A percentile compares a stretch with the other conserved stretches of the same genome.
phyloP scores from a whole-genome alignment of 2,888 invertebrate species.

The Allygus modestus region DNA sequence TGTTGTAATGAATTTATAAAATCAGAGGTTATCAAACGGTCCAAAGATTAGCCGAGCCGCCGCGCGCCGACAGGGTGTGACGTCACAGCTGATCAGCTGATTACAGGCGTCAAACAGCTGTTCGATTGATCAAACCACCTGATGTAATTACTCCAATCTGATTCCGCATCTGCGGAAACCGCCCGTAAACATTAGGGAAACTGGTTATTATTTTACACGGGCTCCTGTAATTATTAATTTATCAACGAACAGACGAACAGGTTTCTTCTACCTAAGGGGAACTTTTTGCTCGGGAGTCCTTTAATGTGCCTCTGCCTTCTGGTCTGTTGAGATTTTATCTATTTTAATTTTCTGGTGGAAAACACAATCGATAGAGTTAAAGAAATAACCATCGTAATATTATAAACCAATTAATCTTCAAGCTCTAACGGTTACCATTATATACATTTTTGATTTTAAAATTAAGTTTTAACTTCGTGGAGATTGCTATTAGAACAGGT shows the following conservation, averaged over 20 bases:
- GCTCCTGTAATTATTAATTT: conserved; percentile 31
- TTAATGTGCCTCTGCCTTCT: not conserved
- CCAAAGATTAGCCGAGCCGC: not conserved
- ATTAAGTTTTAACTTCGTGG: too few species aligned
- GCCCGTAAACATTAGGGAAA: not conserved
- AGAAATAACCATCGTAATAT: too few species aligned
- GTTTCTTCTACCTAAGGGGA: conserved; percentile 2
- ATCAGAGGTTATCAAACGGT: too few species aligned
- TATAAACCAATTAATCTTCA: too few species aligned
- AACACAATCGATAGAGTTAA: not conserved
- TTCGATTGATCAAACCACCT: conserved; percentile 2
- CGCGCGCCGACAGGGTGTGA: not conserved
- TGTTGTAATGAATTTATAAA: too few species aligned
- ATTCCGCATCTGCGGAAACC: conserved; percentile 4
- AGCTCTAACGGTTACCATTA: too few species aligned
- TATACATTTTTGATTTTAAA: too few species aligned
- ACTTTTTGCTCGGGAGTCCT: not conserved
- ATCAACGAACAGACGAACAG: not conserved
- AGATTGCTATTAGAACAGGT: too few species aligned
- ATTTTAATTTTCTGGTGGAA: not conserved
- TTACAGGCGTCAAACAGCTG: conserved; percentile 24
- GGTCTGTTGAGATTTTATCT: conserved; percentile 1
- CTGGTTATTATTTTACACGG: conserved; percentile 23
- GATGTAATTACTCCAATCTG: conserved; percentile 28
- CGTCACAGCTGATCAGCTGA: conserved; percentile 24